phyloP scores from a whole-genome alignment of 2,113 vertebrate species.

The Phocoena sinus region DNA sequence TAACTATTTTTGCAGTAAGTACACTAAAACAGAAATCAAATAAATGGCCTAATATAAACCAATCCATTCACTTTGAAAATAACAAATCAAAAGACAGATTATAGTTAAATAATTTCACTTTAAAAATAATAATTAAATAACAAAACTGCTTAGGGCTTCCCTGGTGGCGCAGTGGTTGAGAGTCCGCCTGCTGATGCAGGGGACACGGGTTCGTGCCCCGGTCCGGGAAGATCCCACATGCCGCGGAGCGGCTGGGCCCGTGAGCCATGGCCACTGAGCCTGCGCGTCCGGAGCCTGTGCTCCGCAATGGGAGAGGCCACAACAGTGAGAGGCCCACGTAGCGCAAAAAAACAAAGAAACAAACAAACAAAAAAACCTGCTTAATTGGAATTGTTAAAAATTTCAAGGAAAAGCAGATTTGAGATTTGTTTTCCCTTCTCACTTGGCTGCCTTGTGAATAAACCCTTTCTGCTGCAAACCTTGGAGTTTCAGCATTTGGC shows the following conservation, averaged over 20 bases:
- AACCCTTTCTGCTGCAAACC: neutral
- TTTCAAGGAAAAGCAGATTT: neutral
- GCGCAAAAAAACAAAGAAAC: too few relatives aligned
- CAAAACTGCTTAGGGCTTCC: neutral
- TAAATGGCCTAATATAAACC: neutral
- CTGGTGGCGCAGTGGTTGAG: too few relatives aligned
- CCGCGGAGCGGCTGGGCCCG: too few relatives aligned
- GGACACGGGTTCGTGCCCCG: too few relatives aligned
- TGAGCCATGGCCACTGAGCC: too few relatives aligned
- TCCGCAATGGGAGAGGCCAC: too few relatives aligned
- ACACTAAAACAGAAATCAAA: neutral
- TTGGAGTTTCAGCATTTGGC: neutral
- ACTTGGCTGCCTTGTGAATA: neutral
- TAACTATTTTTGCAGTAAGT: neutral
- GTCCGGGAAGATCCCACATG: too few relatives aligned
- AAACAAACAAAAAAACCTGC: neutral
- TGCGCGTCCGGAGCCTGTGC: too few relatives aligned
- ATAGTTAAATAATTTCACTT: neutral
- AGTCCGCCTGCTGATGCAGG: too few relatives aligned
- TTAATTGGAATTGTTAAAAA: neutral
- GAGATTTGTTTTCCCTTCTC: neutral
- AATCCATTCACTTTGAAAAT: neutral
- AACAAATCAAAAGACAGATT: neutral
- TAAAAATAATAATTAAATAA: neutral
- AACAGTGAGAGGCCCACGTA: too few relatives aligned